Percentiles rank a stretch among this genome's conserved stretches.
Conservation (phyloP, 64 coral and sea anemone species). For the Anthopleura sola region DNA sequence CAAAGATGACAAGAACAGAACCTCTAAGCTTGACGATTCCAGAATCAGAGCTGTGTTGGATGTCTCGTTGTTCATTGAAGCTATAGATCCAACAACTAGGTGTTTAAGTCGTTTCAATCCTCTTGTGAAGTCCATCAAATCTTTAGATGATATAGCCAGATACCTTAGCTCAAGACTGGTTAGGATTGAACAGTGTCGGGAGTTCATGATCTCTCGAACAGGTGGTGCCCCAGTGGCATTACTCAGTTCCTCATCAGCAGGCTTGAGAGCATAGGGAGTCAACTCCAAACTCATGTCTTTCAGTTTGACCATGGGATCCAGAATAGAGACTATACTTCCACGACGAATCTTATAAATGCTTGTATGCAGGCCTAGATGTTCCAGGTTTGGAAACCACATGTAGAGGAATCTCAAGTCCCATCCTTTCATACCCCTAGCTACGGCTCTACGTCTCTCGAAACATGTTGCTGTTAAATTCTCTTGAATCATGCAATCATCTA, state of each 20-base stretch:
- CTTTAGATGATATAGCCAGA: background rate
- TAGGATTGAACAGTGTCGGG: conserved; percentile 23
- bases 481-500: conserved; percentile 35
- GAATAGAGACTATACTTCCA: conserved; percentile 22
- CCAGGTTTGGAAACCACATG: conserved; percentile 27
- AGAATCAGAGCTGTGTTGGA: background rate
- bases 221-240: background rate
- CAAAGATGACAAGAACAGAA: conserved; percentile 41
- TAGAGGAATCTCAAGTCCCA: conserved; percentile 38
- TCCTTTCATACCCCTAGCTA: conserved; percentile 13
- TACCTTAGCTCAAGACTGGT: conserved; percentile 43
- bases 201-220: conserved; percentile 33
- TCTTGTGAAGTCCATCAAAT: conserved; percentile 32
- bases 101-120: conserved; percentile 33
- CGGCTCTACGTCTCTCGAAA: background rate
- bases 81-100: conserved; percentile 19
- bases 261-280: conserved; percentile 17
- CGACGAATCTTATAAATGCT: conserved; percentile 28
- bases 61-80: background rate
- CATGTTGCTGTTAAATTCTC: background rate
- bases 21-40: conserved; percentile 20
- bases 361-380: conserved; percentile 35
- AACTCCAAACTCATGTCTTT: conserved; percentile 43
- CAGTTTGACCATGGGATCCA: conserved; percentile 22
- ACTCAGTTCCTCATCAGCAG: background rate